Evolutionary conservation across 2,797 vertebrate genomes (phyloP).

Genomic region (Lophius americanus): DNA sequence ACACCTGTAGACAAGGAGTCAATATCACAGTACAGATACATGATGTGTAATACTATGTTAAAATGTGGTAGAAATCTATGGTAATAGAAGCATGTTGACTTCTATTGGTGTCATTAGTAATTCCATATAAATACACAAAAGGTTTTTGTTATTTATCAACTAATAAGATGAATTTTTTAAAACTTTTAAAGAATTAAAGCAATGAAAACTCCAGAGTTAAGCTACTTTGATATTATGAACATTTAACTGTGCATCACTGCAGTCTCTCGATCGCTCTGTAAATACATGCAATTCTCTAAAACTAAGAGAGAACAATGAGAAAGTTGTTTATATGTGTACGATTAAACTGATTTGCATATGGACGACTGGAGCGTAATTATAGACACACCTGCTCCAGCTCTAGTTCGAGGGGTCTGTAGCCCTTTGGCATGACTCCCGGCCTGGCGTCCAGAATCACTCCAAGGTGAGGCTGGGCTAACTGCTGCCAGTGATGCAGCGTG

Average conservation of each 20-base stretch:
- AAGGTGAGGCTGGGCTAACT: conserved; percentile 96
- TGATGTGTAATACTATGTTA: neutral
- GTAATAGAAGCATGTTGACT: too few relatives aligned
- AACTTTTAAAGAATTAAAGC: too few relatives aligned
- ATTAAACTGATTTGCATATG: neutral
- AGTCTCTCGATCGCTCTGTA: too few relatives aligned
- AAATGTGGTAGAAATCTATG: too few relatives aligned
- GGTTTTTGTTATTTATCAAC: neutral
- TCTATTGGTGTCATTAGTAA: too few relatives aligned
- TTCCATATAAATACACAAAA: neutral
- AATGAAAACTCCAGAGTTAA: too few relatives aligned
- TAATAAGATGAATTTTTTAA: neutral
- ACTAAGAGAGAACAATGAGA: too few relatives aligned
- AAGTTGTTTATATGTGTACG: too few relatives aligned
- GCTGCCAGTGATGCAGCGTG: conserved; percentile 98
- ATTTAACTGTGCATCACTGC: too few relatives aligned
- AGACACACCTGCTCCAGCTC: conserved; percentile 90
- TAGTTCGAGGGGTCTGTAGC: conserved; percentile 94
- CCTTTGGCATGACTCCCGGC: conserved; percentile 95
- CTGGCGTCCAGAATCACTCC: conserved; percentile 95
- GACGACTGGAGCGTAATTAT: too few relatives aligned
- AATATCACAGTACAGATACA: neutral
- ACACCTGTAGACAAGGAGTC: conserved; percentile 80
- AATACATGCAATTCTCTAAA: too few relatives aligned
- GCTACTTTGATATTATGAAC: too few relatives aligned